These are phyloP conservation scores for Spialia ferax DNA, from an alignment of 2,888 invertebrate genomes.

Conservation along the genomic window DNA sequence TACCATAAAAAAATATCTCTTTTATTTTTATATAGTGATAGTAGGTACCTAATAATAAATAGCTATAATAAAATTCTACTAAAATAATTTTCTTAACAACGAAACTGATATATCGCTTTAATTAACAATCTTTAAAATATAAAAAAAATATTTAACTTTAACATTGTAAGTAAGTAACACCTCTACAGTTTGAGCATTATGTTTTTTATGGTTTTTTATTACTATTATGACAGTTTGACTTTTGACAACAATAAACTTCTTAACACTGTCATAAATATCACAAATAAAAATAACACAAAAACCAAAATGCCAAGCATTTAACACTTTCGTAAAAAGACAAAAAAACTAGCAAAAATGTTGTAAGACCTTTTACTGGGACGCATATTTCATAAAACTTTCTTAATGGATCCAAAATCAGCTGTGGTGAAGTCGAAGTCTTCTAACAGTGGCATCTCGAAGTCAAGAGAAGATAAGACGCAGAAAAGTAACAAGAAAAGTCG, in stretches of 20 bases:
- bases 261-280: too few relatives aligned
- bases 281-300: background rate
- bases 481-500: conserved; percentile 53
- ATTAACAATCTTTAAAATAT: too few relatives aligned
- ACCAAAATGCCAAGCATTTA: conserved; percentile 1
- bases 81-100: too few relatives aligned
- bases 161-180: too few relatives aligned
- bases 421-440: conserved; percentile 64
- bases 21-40: too few relatives aligned
- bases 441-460: conserved; percentile 51
- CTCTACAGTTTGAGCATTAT: too few relatives aligned
- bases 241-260: background rate
- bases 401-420: conserved; percentile 52
- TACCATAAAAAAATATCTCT: background rate
- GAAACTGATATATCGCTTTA: too few relatives aligned
- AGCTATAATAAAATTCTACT: too few relatives aligned
- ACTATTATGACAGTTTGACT: too few relatives aligned
- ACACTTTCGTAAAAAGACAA: background rate
- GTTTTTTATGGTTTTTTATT: too few relatives aligned
- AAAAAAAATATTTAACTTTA: too few relatives aligned
- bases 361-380: conserved; percentile 2
- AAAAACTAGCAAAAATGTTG: conserved; percentile 29
- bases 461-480: conserved; percentile 26
- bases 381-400: conserved; percentile 23
- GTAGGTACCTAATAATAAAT: too few relatives aligned